Evolutionary conservation across 2,888 invertebrate species (phyloP).

Genomic region (Ectobius pallidus): DNA sequence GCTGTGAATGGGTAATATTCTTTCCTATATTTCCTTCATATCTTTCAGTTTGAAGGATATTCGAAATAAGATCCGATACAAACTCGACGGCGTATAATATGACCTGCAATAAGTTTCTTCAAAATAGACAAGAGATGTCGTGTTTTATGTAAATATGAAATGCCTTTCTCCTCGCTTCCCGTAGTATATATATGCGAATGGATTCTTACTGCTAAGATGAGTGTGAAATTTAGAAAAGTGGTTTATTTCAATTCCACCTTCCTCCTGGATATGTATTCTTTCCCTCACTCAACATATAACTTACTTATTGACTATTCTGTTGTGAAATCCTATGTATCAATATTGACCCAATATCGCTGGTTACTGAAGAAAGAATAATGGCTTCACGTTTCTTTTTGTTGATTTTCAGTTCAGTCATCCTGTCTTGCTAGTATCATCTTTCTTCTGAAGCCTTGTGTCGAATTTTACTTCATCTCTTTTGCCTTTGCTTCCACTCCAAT

Average conservation of each 20-base stretch:
- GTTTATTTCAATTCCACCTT: neutral
- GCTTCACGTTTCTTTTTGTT: neutral
- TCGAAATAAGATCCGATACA: too few species aligned
- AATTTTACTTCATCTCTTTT: conserved; percentile 18
- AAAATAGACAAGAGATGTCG: neutral
- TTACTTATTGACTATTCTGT: conserved; percentile 21
- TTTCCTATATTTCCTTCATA: too few species aligned
- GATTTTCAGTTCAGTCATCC: conserved; percentile 11
- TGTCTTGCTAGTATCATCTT: neutral
- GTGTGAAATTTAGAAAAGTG: conserved; percentile 15
- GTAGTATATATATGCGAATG: too few species aligned
- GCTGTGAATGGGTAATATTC: too few species aligned
- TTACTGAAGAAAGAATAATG: conserved; percentile 5
- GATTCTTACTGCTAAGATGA: neutral
- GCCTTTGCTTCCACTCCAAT: neutral
- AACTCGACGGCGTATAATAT: too few species aligned
- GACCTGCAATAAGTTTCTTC: neutral
- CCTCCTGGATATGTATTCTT: neutral
- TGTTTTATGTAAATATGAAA: neutral
- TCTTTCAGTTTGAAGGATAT: too few species aligned
- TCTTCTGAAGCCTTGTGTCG: neutral
- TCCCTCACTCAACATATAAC: neutral
- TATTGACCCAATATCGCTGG: conserved; percentile 17
- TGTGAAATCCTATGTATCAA: conserved; percentile 11
- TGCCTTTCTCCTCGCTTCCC: neutral